Base-by-base conservation (phyloP, 2,797 vertebrate genomes). In the Macroramphosus scolopax region DNA sequence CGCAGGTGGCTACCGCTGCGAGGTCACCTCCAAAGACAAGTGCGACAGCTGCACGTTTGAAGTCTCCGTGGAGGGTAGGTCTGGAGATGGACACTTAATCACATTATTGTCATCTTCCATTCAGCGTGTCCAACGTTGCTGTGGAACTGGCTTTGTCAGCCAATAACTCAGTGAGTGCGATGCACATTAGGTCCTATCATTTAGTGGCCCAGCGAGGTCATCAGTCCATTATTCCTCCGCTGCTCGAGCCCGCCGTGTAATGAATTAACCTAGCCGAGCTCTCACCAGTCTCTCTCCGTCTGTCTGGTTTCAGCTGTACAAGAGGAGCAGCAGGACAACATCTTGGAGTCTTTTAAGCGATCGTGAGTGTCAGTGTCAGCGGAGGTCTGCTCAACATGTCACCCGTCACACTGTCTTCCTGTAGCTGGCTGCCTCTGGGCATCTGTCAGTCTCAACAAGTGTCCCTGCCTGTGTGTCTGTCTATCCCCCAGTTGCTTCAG, bases 21-120 rank as follows among this genome's bases (percentile, higher is more conserved):
- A 96, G 87, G 90, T 95, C 82, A 86, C 89, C 57, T 73, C 90
- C 78, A 95, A 97, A 82, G 93, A 97, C 68, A 81, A 89, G 80
- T 90, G 89, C 15, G 92, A 97, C 84, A 93, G 88, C 87, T 92
- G 90, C 74, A 35, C 85, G 9, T 96, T 97, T 54, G 91, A 89
- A 8, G 49, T 97, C 58, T 78, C 89, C 0, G 92, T 95, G 66
- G 86, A 95, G 86, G 92, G 94, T 96, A 65, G 36, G 77, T 74
- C 52, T 18, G 15, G 5, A 58, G 48, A 63, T 48, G 31, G 34
- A 68, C 57, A 36, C 49, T 53, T 75, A 81, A 82, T 82, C 75
- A 68, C 77, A 63, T 80, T 70, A 70, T 79, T 68, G 75, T 78
- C 84, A 78, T 75, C 77, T 82, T 79, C 79, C 72, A 80, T 80